Base-by-base conservation (phyloP, 53 echinoderm and acorn worm species). In the Paelopatides confundens region DNA sequence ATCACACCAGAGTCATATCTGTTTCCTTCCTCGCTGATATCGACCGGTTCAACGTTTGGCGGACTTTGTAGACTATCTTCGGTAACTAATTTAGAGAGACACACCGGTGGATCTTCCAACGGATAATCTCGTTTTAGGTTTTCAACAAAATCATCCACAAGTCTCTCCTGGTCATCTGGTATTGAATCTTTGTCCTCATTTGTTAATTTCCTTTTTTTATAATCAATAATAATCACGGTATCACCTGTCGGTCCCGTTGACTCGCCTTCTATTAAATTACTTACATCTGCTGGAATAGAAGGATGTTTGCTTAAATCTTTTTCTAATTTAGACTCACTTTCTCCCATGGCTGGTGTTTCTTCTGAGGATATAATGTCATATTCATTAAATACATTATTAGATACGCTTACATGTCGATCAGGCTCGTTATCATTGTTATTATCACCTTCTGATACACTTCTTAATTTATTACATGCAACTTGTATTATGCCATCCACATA, bases 231-330 rank as follows among this genome's bases (percentile, higher is more conserved):
- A 9, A 74, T 74, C 5, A 74, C 46, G 24, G 39, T 5, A 14
- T 74, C 74, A 40, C 74, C 74, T 40, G 74, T 46, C 35, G 74
- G 74, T 39, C 74, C 40, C 21, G 23, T 40, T 39, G 47, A 39
- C 23, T 74, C 74, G 40, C 23, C 74, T 26, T 39, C 74, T 40
- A 43, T 74, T 12, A 74, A n/a, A 28, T 74, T 35, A 40, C 74
- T 74, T 21, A 74, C 23, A 14, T 74, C 74, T 40, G 74, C 74
- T 3, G 74, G 74, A 40, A 74, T 74, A 40, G 46, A 74, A 10
- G 74, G 74, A 28, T 74, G 39, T 74, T 74, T 46, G 39, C 40
- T 26, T 35, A 74, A 36, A 46, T 74, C 46, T 12, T 18, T 35
- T 46, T 74, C 40, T 27, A 46, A 2, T 29, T 74, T 74, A 39